These are phyloP conservation scores for Macrotis lagotis DNA, from an alignment of 2,113 vertebrate species.

Conservation along the genomic window DNA sequence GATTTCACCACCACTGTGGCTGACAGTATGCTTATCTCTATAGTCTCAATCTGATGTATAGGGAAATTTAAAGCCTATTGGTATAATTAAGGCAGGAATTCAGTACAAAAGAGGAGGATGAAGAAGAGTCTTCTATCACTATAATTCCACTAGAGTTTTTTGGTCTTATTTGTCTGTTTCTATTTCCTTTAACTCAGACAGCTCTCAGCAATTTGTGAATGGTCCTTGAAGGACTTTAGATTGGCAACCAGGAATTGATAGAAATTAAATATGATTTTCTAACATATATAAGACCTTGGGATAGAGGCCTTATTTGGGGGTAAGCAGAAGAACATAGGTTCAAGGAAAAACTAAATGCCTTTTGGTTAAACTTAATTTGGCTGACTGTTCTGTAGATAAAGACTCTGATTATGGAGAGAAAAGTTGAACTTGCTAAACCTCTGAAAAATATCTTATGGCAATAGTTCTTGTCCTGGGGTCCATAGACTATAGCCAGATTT, in stretches of 20 bases:
- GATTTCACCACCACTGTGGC: background rate
- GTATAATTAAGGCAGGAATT: too few species aligned
- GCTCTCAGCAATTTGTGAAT: background rate
- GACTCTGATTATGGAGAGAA: background rate
- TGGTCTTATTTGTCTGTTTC: background rate
- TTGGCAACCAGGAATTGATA: background rate
- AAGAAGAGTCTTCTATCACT: background rate
- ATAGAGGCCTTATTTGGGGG: background rate
- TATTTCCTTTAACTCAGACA: background rate
- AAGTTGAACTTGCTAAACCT: background rate
- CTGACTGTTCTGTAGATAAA: background rate
- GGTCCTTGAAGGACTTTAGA: background rate
- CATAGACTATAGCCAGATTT: background rate
- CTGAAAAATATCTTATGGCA: background rate
- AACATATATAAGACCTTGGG: background rate
- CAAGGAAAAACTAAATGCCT: background rate
- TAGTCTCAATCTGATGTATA: background rate
- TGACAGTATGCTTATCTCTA: too few species aligned
- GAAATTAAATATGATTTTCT: background rate
- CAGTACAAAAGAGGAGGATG: background rate
- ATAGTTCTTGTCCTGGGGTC: background rate
- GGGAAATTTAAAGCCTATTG: background rate
- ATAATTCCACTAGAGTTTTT: background rate
- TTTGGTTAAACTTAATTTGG: background rate
- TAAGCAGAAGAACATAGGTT: background rate